phyloP scores from a whole-genome alignment of 2,888 invertebrate genomes.

The Amphiduros pacificus region DNA sequence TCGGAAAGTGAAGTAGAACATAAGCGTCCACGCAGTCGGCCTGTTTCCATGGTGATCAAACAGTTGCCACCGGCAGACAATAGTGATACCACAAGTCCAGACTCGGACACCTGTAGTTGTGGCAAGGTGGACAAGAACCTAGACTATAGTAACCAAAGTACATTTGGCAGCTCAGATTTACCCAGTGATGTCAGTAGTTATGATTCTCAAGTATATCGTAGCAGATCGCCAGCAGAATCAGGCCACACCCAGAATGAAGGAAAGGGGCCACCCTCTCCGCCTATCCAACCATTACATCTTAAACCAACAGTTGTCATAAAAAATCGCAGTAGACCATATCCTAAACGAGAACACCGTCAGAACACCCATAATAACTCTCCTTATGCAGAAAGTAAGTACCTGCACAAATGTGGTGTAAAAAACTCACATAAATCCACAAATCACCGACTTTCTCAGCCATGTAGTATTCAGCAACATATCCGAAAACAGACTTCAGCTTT shows the following conservation, averaged over 20 bases:
- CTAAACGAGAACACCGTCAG: neutral
- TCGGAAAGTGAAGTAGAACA: slow-evolving; percentile 14
- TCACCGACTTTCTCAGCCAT: too few relatives aligned
- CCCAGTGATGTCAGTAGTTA: slow-evolving; percentile 43
- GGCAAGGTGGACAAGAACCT: slow-evolving; percentile 12
- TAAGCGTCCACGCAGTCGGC: neutral
- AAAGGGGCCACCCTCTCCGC: neutral
- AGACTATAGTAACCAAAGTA: slow-evolving; percentile 40
- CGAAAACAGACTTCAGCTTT: neutral
- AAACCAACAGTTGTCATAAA: slow-evolving; percentile 1
- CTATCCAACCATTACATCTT: slow-evolving; percentile 3
- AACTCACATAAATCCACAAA: too few relatives aligned
- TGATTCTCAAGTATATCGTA: slow-evolving; percentile 9
- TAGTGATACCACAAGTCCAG: neutral
- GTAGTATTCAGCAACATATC: neutral
- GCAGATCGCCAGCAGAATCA: neutral
- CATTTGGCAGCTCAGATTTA: slow-evolving; percentile 43
- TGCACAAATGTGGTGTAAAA: too few relatives aligned
- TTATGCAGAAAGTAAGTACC: neutral
- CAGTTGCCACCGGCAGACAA: neutral
- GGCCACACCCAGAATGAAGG: neutral
- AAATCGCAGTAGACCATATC: neutral
- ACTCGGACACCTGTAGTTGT: slow-evolving; percentile 10
- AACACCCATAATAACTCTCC: neutral
- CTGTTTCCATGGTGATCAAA: neutral